Conservation (phyloP, 1,140 invertebrate species). For the Hormaphis cornu region DNA sequence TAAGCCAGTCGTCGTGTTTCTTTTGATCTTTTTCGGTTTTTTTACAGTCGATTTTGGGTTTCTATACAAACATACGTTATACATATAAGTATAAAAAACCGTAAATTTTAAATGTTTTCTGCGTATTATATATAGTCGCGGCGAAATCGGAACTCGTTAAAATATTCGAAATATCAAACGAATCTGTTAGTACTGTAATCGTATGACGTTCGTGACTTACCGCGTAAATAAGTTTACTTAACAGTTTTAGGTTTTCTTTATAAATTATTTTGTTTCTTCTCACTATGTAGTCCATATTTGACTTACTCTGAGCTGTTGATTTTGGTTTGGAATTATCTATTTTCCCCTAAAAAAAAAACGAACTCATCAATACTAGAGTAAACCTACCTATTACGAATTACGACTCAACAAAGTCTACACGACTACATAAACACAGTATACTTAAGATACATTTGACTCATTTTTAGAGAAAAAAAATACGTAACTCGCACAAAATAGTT, state of each 20-base stretch:
- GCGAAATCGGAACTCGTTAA: too few species aligned
- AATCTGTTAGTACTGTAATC: background rate
- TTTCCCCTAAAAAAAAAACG: background rate
- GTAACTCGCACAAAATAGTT: too few species aligned
- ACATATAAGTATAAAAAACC: too few species aligned
- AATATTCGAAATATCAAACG: too few species aligned
- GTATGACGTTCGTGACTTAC: background rate
- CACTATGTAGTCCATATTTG: too few species aligned
- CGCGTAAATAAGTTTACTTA: background rate
- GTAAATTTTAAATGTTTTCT: too few species aligned
- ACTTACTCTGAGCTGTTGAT: background rate
- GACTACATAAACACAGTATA: too few species aligned
- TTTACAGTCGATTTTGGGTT: background rate
- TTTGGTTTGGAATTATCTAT: background rate
- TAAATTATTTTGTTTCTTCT: background rate
- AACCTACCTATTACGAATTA: too few species aligned
- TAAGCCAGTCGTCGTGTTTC: background rate
- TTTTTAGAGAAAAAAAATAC: too few species aligned
- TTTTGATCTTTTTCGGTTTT: background rate
- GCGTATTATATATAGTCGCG: background rate
- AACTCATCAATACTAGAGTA: too few species aligned
- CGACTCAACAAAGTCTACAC: background rate
- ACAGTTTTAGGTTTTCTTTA: background rate
- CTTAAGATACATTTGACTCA: too few species aligned
- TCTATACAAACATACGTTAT: too few species aligned